Evolutionary conservation across 2,797 vertebrate species (phyloP).

Genomic region (Remorina albescens): DNA sequence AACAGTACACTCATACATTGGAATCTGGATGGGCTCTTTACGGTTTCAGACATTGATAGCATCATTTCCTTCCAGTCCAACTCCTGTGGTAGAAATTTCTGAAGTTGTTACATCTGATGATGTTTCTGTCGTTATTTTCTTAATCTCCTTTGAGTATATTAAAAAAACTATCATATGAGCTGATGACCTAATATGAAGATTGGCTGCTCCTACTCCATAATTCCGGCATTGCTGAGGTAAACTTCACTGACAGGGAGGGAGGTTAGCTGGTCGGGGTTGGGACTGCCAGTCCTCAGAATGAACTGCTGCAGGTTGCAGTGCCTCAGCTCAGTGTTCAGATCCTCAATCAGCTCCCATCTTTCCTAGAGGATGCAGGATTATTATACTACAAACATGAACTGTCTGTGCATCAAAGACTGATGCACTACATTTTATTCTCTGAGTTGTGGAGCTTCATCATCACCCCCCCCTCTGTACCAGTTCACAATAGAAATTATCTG

Average conservation of each 20-base stretch:
- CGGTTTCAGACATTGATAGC: background rate
- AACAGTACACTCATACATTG: conserved; percentile 11
- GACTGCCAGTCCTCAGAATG: conserved; percentile 88
- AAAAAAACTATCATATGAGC: background rate
- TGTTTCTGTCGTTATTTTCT: background rate
- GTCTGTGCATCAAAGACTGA: too few relatives aligned
- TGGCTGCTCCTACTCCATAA: conserved; percentile 49
- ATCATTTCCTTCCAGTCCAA: background rate
- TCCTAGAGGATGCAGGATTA: conserved; percentile 74
- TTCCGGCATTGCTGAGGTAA: conserved; percentile 53
- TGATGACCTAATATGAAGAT: background rate
- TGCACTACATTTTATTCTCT: too few relatives aligned
- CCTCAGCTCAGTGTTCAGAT: conserved; percentile 92
- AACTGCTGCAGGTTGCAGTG: conserved; percentile 95
- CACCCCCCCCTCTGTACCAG: too few relatives aligned
- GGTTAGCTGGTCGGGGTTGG: conserved; percentile 56
- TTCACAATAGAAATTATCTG: too few relatives aligned
- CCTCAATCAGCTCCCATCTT: conserved; percentile 85
- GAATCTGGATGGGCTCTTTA: background rate
- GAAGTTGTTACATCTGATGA: background rate
- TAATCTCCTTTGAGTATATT: background rate
- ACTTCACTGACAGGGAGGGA: accelerated
- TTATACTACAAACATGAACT: background rate
- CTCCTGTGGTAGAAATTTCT: conserved; percentile 8
- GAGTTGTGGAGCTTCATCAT: too few relatives aligned